Percentiles rank a stretch among this genome's conserved stretches.
phyloP scores from a whole-genome alignment of 2,797 vertebrate genomes.

The Tokudaia tokunoshimensis region DNA sequence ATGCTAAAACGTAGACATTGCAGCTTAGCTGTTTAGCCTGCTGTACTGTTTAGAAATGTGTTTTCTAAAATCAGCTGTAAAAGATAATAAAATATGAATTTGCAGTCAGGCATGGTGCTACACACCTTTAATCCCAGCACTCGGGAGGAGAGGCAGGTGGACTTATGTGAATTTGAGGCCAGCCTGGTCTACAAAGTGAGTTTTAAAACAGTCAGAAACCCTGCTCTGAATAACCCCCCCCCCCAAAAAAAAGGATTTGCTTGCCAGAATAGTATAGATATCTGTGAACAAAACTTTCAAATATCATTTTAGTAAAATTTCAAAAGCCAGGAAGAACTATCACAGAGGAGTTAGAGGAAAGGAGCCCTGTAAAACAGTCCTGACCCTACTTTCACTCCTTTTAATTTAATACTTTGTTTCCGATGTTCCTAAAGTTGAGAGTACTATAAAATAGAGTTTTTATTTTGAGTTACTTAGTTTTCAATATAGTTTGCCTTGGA shows the following conservation, averaged over 20 bases:
- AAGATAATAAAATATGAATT: background rate
- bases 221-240: background rate
- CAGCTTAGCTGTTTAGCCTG: background rate
- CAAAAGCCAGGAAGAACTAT: background rate
- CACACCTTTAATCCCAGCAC: background rate
- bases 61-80: conserved; percentile 53
- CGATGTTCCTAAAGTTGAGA: background rate
- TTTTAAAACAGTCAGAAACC: background rate
- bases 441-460: background rate
- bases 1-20: background rate
- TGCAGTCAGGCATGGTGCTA: background rate
- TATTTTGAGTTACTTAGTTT: conserved; percentile 1
- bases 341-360: background rate
- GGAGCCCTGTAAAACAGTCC: background rate
- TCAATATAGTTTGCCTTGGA: conserved; percentile 3
- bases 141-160: background rate
- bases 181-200: background rate
- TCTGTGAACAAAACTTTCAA: conserved; percentile 44
- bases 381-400: conserved; percentile 4
- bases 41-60: background rate
- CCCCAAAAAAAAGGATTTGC: background rate
- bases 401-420: conserved; percentile 27
- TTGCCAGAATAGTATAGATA: background rate
- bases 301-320: conserved; percentile 14
- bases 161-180: background rate